Evolutionary conservation across 92 coral and sea anemone species (phyloP), one percentile per base, ranked within the genome.

Genomic region (Anthopleura xanthogrammica): DNA sequence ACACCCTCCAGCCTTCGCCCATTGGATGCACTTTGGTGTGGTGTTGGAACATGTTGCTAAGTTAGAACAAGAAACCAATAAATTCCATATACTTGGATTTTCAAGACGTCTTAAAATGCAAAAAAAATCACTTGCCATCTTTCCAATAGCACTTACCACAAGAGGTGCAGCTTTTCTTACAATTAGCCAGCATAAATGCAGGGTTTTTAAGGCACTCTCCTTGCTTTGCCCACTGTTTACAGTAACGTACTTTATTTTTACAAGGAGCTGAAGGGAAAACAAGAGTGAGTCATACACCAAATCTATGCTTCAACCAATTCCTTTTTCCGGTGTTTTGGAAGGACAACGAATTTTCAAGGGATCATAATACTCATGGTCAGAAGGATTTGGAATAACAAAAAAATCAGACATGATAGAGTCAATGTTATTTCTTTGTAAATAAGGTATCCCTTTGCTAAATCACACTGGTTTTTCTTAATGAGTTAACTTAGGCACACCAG

Each of bases 1-100:
- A 50, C 93, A 90, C 82, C 84, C 88, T 11, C 90, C 93, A 68
- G 84, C 76, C 57, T 90, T 90, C 12, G 90, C 84, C 93, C 93
- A 90, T 41, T 60, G 82, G 9, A 64, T 54, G 41, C 93, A 90
- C 81, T 72, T 70, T 56, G 66, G 71, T 7, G 86, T 75, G 12
- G 75, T 68, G 60, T 90, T 87, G 60, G 83, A 79, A 84, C 93
- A 90, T 24, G 77, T 83, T 0, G 93, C 93, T 90, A 65, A 62
- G 42, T 5, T 14, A 6, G 52, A 64, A 9, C 39, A 82, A 72
- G 16, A 62, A 62, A 62, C 70, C 70, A 29, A 20, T 20, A 2
- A 20, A 62, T 62, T 20, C 12, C 4, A 23, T 62, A 29, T 12
- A 8, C 70, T 54, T 54, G 14, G 16, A 12, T 13, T 54, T 54